Conservation (phyloP, 2,797 vertebrate species). For the Xerus rutilus region DNA sequence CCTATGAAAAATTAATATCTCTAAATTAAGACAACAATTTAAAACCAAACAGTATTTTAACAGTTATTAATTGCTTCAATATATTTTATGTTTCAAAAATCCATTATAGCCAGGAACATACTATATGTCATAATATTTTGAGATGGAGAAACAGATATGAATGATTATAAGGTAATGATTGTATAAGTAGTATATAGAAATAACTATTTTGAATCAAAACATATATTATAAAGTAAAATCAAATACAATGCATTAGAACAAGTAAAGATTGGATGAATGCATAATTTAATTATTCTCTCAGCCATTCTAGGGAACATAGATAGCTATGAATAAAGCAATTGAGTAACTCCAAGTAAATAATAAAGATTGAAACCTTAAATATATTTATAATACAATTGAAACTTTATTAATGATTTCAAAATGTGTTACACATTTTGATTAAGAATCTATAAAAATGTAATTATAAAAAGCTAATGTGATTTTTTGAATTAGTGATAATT, state of each 20-base stretch:
- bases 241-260: not conserved
- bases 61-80: not conserved
- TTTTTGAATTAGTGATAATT: not conserved
- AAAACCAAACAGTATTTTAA: not conserved
- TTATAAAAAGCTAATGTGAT: not conserved
- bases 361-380: not conserved
- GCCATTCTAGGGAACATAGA: not conserved
- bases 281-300: not conserved
- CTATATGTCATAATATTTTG: not conserved
- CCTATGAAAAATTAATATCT: not conserved
- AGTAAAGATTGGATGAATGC: not conserved
- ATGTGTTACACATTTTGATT: not conserved
- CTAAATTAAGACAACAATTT: not conserved
- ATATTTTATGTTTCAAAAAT: not conserved
- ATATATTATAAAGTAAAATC: not conserved
- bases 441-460: not conserved
- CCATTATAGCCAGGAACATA: not conserved
- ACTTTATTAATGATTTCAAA: not conserved
- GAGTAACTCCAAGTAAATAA: not conserved
- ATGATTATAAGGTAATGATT: not conserved
- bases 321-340: not conserved
- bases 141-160: not conserved
- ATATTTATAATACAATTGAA: not conserved
- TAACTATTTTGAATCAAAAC: not conserved
- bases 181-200: not conserved